A percentile compares a stretch with the other conserved stretches of the same genome.
phyloP scores from a whole-genome alignment of 2,797 vertebrate species.

The Galago senegalensis region DNA sequence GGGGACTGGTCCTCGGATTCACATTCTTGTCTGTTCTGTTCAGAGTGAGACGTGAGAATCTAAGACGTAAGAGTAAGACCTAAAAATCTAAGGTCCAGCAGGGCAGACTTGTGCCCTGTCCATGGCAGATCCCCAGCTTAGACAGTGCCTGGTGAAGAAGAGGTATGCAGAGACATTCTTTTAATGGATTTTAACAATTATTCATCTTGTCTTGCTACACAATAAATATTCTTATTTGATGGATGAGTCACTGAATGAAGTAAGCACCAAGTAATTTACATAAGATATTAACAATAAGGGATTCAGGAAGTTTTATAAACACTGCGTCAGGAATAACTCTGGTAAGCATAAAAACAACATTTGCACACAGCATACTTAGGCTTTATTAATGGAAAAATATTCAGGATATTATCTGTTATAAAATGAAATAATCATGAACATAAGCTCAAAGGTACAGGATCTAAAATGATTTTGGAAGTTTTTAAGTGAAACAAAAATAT shows the following conservation, averaged over 20 bases:
- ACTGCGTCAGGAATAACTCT: conserved; percentile 28
- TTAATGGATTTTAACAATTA: neutral
- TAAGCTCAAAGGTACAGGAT: conserved; percentile 27
- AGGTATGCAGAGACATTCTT: neutral
- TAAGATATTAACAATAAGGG: conserved; percentile 65
- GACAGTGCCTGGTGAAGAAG: neutral
- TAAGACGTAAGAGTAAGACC: no score
- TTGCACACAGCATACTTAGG: neutral
- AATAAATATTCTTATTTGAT: conserved; percentile 6
- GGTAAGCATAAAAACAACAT: neutral
- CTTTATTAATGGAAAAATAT: conserved; percentile 20
- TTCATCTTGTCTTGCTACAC: conserved; percentile 41
- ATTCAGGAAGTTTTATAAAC: conserved; percentile 52
- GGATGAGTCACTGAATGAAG: conserved; percentile 34
- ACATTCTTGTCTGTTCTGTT: neutral
- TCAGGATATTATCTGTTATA: neutral
- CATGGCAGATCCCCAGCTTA: no score
- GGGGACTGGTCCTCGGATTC: neutral
- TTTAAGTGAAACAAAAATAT: conserved; percentile 42
- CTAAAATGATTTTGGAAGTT: conserved; percentile 35
- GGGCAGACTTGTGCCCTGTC: neutral
- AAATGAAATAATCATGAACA: conserved; percentile 50
- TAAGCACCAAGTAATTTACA: conserved; percentile 24
- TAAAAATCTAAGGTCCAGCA: neutral
- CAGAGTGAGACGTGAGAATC: neutral